Evolutionary conservation across 2,113 vertebrate genomes (phyloP).

Genomic region (Phoenicopterus ruber): DNA sequence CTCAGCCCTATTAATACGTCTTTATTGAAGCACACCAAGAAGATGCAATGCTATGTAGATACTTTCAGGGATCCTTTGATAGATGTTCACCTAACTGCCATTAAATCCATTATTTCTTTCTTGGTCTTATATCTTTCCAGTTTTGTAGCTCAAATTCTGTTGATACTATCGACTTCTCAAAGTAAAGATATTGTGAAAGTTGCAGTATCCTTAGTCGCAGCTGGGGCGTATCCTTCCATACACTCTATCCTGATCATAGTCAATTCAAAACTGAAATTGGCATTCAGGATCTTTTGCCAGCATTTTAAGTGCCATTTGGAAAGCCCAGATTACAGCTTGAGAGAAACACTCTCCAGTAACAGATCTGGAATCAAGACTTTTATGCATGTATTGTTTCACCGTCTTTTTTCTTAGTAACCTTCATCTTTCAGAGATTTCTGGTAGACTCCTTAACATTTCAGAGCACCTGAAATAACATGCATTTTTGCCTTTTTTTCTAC

Average conservation of each 20-base stretch:
- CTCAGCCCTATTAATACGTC: slow-evolving; percentile 40
- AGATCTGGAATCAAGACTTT: background rate
- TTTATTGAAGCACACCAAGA: slow-evolving; percentile 40
- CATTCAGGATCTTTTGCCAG: background rate
- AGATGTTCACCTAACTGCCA: slow-evolving; percentile 25
- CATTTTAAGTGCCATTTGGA: background rate
- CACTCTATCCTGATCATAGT: slow-evolving; percentile 25
- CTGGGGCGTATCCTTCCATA: slow-evolving; percentile 41
- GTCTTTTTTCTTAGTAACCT: background rate
- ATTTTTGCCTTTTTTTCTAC: background rate
- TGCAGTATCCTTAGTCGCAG: slow-evolving; percentile 5
- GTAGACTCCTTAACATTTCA: background rate
- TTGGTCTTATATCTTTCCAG: background rate
- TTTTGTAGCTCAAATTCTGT: background rate
- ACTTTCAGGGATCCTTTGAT: background rate
- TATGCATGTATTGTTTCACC: background rate
- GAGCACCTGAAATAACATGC: background rate
- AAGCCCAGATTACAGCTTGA: background rate
- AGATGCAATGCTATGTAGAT: background rate
- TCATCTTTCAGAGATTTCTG: background rate
- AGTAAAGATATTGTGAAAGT: background rate
- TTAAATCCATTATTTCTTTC: slow-evolving; percentile 57
- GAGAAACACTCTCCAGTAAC: background rate
- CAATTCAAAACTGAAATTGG: slow-evolving; percentile 37
- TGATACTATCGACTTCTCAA: background rate